Evolutionary conservation across 2,888 invertebrate genomes (phyloP).

Genomic region (Xylophagus ater): DNA sequence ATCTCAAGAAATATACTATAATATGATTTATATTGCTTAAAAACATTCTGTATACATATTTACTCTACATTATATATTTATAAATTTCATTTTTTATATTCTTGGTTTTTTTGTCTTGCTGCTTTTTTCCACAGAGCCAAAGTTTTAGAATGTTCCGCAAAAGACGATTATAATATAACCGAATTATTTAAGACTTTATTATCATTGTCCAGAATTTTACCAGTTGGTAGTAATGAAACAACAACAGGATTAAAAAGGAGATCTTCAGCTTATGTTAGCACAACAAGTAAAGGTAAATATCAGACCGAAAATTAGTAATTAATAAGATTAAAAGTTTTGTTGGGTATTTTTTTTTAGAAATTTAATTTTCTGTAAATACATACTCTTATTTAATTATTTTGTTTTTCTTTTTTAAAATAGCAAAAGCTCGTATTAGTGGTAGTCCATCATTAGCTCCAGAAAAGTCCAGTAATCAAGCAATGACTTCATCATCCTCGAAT

Average conservation of each 20-base stretch:
- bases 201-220: slow-evolving; percentile 60
- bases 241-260: slow-evolving; percentile 54
- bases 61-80: too few species aligned
- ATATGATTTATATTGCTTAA: too few species aligned
- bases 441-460: slow-evolving; percentile 36
- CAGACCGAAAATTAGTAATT: background rate
- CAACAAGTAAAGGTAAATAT: slow-evolving; percentile 42
- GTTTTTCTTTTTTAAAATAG: slow-evolving; percentile 23
- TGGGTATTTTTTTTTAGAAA: too few species aligned
- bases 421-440: slow-evolving; percentile 34
- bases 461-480: slow-evolving; percentile 23
- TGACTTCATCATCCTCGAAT: slow-evolving; percentile 23
- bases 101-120: slow-evolving; percentile 3
- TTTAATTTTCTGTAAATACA: too few species aligned
- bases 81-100: too few species aligned
- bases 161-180: slow-evolving; percentile 64
- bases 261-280: slow-evolving; percentile 60
- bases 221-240: slow-evolving; percentile 46
- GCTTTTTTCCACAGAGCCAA: slow-evolving; percentile 47
- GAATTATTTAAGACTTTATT: slow-evolving; percentile 73
- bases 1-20: too few species aligned
- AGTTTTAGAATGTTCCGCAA: slow-evolving; percentile 67
- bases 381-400: background rate
- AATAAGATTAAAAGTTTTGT: background rate
- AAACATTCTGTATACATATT: too few species aligned